Evolutionary conservation across 2,888 invertebrate genomes (phyloP).

Genomic region (Cylindroiulus punctatus): DNA sequence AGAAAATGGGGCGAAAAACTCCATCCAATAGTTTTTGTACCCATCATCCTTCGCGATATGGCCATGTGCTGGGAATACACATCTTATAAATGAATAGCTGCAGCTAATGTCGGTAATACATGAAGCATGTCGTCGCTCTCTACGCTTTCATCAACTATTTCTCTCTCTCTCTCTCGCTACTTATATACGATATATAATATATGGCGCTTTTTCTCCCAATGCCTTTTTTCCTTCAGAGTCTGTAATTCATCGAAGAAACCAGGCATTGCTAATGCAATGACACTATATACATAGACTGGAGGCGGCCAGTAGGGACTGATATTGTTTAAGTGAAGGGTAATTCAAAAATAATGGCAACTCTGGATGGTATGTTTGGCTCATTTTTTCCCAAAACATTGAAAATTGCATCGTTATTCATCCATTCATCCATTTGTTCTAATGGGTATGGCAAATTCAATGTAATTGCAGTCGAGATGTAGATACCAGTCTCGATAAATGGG

Average conservation of each 20-base stretch:
- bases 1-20: not conserved
- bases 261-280: slow-evolving; percentile 36
- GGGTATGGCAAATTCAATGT: too few species aligned
- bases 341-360: not conserved
- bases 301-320: not conserved
- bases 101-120: slow-evolving; percentile 34
- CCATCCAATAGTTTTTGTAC: not conserved
- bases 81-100: slow-evolving; percentile 22
- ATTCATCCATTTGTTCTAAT: too few species aligned
- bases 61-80: slow-evolving; percentile 42
- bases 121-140: slow-evolving; percentile 37
- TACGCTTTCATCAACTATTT: slow-evolving; percentile 34
- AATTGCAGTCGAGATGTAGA: too few species aligned
- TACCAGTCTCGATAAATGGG: too few species aligned
- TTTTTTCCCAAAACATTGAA: too few species aligned
- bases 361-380: too few species aligned
- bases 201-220: not conserved
- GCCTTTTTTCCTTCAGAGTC: not conserved
- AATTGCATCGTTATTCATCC: too few species aligned
- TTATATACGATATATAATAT: not conserved
- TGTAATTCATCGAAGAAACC: slow-evolving; percentile 42
- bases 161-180: slow-evolving; percentile 14
- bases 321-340: not conserved
- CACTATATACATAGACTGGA: not conserved
- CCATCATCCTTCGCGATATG: not conserved